phyloP scores from a whole-genome alignment of 2,113 vertebrate species.

The Epinephelus moara region DNA sequence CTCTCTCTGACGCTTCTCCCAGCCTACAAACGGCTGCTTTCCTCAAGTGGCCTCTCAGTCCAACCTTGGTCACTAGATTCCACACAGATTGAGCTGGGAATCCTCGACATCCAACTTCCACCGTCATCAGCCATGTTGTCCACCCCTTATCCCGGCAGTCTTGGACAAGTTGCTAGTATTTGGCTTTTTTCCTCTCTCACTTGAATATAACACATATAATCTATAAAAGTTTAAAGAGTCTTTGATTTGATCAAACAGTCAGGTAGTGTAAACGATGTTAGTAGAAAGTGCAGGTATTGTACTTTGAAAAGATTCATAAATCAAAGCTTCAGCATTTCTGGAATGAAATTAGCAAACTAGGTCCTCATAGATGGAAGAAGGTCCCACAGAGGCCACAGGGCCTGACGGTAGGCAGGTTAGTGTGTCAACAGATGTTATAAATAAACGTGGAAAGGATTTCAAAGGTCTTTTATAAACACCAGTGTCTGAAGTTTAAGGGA shows the following conservation, averaged over 20 bases:
- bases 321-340: constrained; percentile 15
- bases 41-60: too few relatives aligned
- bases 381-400: not conserved
- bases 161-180: too few relatives aligned
- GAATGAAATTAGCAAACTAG: not conserved
- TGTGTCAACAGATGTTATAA: not conserved
- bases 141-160: too few relatives aligned
- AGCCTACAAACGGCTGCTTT: too few relatives aligned
- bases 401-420: not conserved
- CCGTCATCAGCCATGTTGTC: too few relatives aligned
- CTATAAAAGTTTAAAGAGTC: not conserved
- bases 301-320: constrained; percentile 3
- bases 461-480: not conserved
- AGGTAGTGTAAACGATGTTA: not conserved
- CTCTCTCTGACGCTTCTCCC: too few relatives aligned
- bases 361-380: not conserved
- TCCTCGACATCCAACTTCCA: too few relatives aligned
- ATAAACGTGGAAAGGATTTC: not conserved
- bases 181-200: too few relatives aligned
- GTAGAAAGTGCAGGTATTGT: not conserved
- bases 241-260: not conserved
- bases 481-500: not conserved
- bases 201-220: not conserved
- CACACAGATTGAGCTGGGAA: too few relatives aligned
- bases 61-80: too few relatives aligned